These are phyloP conservation scores for Helicolenus hilgendorfi DNA, from an alignment of 2,797 vertebrate genomes.

Conservation along the genomic window DNA sequence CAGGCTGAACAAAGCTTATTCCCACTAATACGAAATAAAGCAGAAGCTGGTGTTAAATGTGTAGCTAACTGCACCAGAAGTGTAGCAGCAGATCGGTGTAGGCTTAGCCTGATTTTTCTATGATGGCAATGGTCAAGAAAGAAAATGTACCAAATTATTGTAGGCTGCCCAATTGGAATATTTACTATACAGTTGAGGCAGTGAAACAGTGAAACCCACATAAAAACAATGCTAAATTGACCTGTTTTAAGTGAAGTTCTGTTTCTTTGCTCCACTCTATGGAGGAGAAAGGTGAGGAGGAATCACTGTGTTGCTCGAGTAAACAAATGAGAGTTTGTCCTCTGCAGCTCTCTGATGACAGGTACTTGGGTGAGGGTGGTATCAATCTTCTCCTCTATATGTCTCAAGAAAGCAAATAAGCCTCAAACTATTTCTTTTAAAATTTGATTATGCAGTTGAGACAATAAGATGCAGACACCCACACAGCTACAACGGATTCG, in stretches of 20 bases:
- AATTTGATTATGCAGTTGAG: neutral
- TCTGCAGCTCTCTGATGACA: neutral
- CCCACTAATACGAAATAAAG: constrained; percentile 49
- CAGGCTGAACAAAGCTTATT: constrained; percentile 8
- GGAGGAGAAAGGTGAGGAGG: neutral
- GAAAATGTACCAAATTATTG: neutral
- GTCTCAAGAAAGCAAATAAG: neutral
- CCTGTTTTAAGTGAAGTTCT: neutral
- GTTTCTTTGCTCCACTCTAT: neutral
- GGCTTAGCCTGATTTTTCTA: constrained; percentile 12
- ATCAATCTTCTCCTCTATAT: too few relatives aligned
- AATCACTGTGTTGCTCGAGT: neutral
- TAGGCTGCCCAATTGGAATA: neutral
- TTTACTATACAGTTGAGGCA: neutral
- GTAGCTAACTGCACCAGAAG: constrained; percentile 24
- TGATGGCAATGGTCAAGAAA: constrained; percentile 4
- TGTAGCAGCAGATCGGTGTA: constrained; percentile 19
- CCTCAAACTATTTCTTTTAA: neutral
- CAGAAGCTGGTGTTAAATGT: constrained; percentile 38
- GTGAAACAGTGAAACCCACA: neutral
- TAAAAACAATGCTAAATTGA: neutral
- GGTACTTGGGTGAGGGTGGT: neutral
- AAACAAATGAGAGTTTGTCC: neutral
- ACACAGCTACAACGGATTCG: neutral
- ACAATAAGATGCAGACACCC: neutral